Evolutionary conservation across 1,140 invertebrate genomes (phyloP).

Genomic region (Trichonephila inaurata): DNA sequence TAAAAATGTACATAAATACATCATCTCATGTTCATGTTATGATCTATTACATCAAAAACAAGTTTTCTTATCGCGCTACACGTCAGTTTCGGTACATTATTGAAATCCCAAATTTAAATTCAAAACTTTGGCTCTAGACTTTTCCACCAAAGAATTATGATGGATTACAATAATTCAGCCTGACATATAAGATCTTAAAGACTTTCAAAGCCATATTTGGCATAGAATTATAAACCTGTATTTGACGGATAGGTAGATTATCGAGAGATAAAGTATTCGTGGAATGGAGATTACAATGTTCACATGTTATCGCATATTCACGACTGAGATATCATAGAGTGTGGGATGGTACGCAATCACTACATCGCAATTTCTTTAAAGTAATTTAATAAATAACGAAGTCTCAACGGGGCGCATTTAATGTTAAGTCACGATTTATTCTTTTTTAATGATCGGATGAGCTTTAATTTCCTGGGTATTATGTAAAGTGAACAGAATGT

Average conservation of each 20-base stretch:
- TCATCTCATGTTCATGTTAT: too few relatives aligned
- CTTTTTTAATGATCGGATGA: not conserved
- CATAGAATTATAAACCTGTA: not conserved
- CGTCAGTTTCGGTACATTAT: too few relatives aligned
- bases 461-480: slow-evolving; percentile 12
- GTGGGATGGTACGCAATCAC: not conserved
- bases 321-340: not conserved
- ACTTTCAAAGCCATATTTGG: not conserved
- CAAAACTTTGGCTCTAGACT: too few relatives aligned
- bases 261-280: not conserved
- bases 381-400: slow-evolving; percentile 47
- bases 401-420: not conserved
- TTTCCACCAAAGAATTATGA: not conserved
- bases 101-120: too few relatives aligned
- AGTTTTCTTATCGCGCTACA: too few relatives aligned
- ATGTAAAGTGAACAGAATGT: not conserved
- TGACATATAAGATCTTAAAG: not conserved
- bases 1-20: too few relatives aligned
- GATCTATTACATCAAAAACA: too few relatives aligned
- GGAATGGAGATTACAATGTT: not conserved
- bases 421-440: slow-evolving; percentile 1
- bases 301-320: not conserved
- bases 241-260: slow-evolving; percentile 1
- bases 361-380: not conserved
- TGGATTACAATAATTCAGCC: not conserved